Conservation (phyloP, 2,888 invertebrate species). For the Mactromeris polynyma region DNA sequence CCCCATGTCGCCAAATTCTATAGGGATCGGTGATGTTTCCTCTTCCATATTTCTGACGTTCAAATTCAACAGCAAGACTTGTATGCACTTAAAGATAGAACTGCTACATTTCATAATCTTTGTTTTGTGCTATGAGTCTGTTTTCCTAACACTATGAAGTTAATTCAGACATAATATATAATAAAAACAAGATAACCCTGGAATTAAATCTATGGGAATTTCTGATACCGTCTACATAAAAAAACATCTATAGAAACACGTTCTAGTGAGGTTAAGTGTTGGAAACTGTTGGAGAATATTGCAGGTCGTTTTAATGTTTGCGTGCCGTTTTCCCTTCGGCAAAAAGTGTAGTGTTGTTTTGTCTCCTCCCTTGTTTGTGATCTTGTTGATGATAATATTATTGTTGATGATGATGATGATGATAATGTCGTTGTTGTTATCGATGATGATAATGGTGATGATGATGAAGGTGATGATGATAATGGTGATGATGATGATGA, state of each 20-base stretch:
- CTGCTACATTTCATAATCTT: background rate
- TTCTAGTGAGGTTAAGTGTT: background rate
- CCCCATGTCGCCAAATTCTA: no score
- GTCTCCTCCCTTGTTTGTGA: background rate
- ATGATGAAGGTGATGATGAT: no score
- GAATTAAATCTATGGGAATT: constrained; percentile 1
- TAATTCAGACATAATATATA: background rate
- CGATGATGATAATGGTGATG: background rate
- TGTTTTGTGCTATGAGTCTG: background rate
- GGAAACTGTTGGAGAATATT: background rate
- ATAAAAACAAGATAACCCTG: background rate
- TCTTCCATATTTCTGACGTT: no score
- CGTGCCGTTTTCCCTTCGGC: background rate
- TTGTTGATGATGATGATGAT: background rate
- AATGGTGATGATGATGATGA: no score
- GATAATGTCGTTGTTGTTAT: background rate
- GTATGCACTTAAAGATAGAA: no score
- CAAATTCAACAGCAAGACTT: no score
- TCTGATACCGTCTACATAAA: background rate
- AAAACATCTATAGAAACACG: background rate
- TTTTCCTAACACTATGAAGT: background rate
- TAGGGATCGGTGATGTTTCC: no score
- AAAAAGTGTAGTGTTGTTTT: no score
- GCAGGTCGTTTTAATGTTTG: background rate
- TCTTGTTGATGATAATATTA: background rate